Evolutionary conservation across 2,797 vertebrate species (phyloP), one percentile per base, ranked within the genome.

Genomic region (Balearica regulorum): DNA sequence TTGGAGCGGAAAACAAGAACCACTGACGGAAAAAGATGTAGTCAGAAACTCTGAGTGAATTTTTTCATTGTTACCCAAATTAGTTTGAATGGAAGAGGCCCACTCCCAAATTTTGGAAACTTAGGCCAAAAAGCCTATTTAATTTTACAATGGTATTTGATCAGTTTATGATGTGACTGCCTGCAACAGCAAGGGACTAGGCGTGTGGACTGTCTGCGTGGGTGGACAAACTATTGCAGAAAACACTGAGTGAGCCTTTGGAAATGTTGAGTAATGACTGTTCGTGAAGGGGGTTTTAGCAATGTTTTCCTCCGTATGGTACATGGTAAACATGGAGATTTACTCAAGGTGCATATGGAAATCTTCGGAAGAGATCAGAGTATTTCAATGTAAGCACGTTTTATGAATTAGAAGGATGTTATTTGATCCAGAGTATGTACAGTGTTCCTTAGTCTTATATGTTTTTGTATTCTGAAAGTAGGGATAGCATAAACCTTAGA

Each of bases 31-130:
- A 97, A 94, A 92, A 96, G 94, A 93, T 95, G 92, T 54, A 94
- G 91, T 95, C 92, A 95, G 81, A 93, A 95, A 48, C 89, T 3
- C 86, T 78, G 78, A 93, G 93, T 84, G 71, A 83, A 28, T 80
- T 94, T 96, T 85, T 94, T 90, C 90, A 96, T 96, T 97, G 95
- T 95, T 96, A 86, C 93, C 78, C 86, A 91, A 95, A 95, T 97
- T 94, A 96, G 93, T 94, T 95, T 96, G 92, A 96, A 96, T 95
- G 88, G 86, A 93, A 94, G 81, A 71, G 88, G 81, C 86, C 90
- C 24, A 87, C 96, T 97, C 95, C 96, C 94, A 95, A 90, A 95
- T 80, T 94, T 93, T 95, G 83, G 83, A 94, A 92, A 65, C 93
- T 19, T 81, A n/a, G 69, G 94, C 94, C 96, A 96, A 91, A 93